Evolutionary conservation across 2,113 vertebrate species (phyloP), one percentile per base, ranked within the genome.

Genomic region (Osmerus eperlanus): DNA sequence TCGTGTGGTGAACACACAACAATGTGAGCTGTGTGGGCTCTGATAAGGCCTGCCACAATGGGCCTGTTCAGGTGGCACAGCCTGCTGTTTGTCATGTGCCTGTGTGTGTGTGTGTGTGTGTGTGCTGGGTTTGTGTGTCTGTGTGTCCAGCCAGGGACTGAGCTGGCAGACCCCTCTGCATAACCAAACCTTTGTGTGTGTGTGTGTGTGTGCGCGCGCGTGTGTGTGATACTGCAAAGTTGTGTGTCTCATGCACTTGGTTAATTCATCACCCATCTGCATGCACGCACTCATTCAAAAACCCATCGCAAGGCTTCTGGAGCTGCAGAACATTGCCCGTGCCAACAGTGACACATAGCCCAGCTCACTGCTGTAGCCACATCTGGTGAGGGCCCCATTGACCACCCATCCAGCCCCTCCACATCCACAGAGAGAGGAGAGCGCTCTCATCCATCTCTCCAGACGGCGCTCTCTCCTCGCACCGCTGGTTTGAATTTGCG

Each of bases 11-110:
- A 80, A 52, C 59, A 71, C 19, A 54, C 61, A 59, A 87, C 86
- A 88, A 83, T 79, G 81, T 68, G 71, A 81, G 77, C 76, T 75
- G 78, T 72, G 77, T 63, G 78, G 60, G 0, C 54, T 1, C 81
- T 4, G 89, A 90, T 90, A 89, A 90, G 87, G 25, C 53, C 59
- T 12, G 36, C 63, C 76, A 90, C 87, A 90, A 90, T 87, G 82
- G 85, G 47, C 21, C 74, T 0, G 75, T 78, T 82, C 87, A 78
- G 85, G 87, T 86, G 81, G 86, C 0, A 68, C 84, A 82, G 84
- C 83, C 81, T 81, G 6, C 41, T 19, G 19, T 71, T 14, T 54
- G 21, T 28, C n/a, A 41, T 6, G 23, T 55, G 52, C n/a, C 21
- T n/a, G 23, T 18, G 23, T 55, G 15, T 32, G 4, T 29, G 66